Base-by-base conservation (phyloP, 1,140 invertebrate genomes). In the Hetaerina americana region DNA sequence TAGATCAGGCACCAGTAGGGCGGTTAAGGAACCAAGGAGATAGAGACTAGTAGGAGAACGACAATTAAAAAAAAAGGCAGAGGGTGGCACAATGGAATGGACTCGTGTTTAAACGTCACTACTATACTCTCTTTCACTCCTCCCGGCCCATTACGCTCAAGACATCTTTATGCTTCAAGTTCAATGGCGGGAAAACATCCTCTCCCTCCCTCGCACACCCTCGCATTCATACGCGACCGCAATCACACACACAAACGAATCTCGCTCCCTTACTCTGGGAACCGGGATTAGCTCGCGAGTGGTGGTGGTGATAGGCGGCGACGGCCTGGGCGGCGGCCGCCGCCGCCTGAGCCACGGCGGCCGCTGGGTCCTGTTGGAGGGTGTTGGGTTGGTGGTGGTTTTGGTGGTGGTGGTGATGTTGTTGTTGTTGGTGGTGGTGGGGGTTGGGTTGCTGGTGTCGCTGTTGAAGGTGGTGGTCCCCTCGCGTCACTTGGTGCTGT, bases 311-410 rank as follows among this genome's bases (percentile, higher is more conserved):
- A 1, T 29, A 2, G 27, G 70, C 70, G 70, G 29, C 28, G 70
- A 66, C 70, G 27, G 27, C 29, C 29, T 73, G 5, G 66, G 74
- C 57, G 69, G 69, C 26, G 66, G 66, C 15, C 68, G 57, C 28
- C 68, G 57, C 28, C 71, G 69, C 27, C 22, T 26, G 10, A 27
- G 57, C 12, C 31, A 40, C 31, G 66, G 72, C 66, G 31, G 69
- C 26, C 72, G 66, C 27, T 24, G 66, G 57, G 68, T 71, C 67
- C 40, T 57, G 40, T n/a, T 57, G 40, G 40, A 57, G 40, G 40
- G 40, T 40, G 31, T 6, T 40, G 31, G 31, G 15, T 57, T 57
- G 40, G 40, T 57, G 40, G 40, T 57, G 31, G 6, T 40, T 12
- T 12, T 57, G 40, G 40, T 12, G 40, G 40, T 57, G 15, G 40